phyloP scores from a whole-genome alignment of 2,113 vertebrate genomes.

The Accipiter virgatus region DNA sequence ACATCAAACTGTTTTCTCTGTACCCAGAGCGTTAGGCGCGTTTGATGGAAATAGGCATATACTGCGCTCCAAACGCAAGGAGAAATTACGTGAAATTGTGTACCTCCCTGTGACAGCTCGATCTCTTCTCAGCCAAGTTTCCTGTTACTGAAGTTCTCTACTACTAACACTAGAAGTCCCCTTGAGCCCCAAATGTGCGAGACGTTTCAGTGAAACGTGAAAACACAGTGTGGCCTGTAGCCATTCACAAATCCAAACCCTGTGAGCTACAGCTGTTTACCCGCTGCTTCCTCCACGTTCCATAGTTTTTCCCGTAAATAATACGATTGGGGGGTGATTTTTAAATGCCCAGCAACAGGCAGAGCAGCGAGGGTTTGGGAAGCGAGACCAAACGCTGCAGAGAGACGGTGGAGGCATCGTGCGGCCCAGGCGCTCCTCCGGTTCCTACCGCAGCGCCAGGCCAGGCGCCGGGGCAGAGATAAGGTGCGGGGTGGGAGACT shows the following conservation, averaged over 20 bases:
- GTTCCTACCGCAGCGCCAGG: rapidly evolving
- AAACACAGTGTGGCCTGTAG: too few species aligned
- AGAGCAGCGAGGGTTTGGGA: background rate
- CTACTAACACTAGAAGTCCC: background rate
- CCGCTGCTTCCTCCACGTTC: too few species aligned
- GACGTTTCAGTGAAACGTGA: background rate
- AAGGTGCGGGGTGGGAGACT: rapidly evolving
- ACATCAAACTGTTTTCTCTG: background rate
- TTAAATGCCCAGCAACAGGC: rapidly evolving
- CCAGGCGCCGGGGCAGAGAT: rapidly evolving
- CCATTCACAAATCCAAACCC: background rate
- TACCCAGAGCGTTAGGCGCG: background rate
- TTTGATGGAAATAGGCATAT: background rate
- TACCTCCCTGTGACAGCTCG: background rate
- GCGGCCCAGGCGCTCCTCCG: rapidly evolving
- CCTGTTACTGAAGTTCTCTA: background rate
- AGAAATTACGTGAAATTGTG: background rate
- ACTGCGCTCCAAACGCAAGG: background rate
- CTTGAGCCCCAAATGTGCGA: background rate
- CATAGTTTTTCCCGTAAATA: rapidly evolving
- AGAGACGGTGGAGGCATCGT: rapidly evolving
- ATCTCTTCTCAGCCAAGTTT: background rate
- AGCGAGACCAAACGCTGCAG: rapidly evolving
- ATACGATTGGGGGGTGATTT: background rate
- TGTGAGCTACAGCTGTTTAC: background rate